phyloP scores from a whole-genome alignment of 2,888 invertebrate genomes.

The Brenthis hecate region DNA sequence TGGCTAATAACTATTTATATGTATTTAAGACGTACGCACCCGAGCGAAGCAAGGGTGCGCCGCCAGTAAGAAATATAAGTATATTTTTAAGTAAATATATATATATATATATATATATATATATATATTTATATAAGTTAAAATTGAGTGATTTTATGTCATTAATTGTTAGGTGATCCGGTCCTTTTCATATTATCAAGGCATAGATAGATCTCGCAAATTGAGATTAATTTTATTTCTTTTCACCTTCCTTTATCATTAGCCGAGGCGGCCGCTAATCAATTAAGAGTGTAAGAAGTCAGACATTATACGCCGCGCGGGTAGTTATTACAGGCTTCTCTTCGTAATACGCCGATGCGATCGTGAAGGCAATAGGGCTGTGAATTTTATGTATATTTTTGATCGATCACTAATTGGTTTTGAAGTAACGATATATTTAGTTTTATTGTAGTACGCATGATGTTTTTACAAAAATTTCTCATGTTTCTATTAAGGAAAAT shows the following conservation, averaged over 20 bases:
- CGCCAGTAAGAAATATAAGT: no score
- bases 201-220: conserved; percentile 66
- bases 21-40: no score
- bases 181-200: conserved; percentile 49
- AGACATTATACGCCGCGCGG: conserved; percentile 78
- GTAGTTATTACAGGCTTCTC: conserved; percentile 78
- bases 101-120: no score
- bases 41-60: no score
- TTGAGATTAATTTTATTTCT: conserved; percentile 78
- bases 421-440: conserved; percentile 26
- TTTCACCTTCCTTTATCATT: conserved; percentile 83
- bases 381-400: conserved; percentile 74
- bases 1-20: no score
- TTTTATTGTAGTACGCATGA: neutral
- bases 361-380: conserved; percentile 80
- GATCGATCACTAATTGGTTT: conserved; percentile 70
- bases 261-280: conserved; percentile 82
- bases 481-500: conserved; percentile 22
- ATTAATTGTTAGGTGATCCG: neutral
- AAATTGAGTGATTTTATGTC: no score
- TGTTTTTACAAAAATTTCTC: conserved; percentile 11
- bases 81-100: neutral
- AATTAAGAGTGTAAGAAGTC: conserved; percentile 83
- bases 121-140: no score
- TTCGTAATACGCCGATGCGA: conserved; percentile 78